A percentile compares a stretch with the other conserved stretches of the same genome.
phyloP scores from a whole-genome alignment of 2,888 invertebrate species.

The Ophonus ardosiacus region DNA sequence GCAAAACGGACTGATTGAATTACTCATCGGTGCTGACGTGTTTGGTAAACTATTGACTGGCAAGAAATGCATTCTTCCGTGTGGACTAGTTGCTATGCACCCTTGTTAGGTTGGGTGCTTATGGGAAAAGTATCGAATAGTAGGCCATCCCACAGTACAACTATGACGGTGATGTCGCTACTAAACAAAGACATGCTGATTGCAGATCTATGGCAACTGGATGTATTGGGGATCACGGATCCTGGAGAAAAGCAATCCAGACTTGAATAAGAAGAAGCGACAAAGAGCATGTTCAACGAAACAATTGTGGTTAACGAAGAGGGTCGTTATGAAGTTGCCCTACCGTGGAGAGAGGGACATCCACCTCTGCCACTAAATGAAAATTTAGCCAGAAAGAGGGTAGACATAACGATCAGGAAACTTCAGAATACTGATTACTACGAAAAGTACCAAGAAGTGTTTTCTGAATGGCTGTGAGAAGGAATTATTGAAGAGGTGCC shows the following conservation, averaged over 20 bases:
- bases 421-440: constrained; percentile 60
- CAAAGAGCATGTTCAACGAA: not conserved
- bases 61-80: constrained; percentile 43
- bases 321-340: not conserved
- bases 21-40: not conserved
- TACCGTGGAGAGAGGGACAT: not conserved
- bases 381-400: not conserved
- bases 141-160: not conserved
- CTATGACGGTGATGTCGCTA: constrained; percentile 13
- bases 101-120: constrained; percentile 66
- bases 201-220: not conserved
- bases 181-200: not conserved
- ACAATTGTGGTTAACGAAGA: not conserved
- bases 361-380: not conserved
- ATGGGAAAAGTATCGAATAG: constrained; percentile 55
- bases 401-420: not conserved
- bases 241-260: not conserved
- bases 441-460: constrained; percentile 65
- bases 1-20: not conserved
- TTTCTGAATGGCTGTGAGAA: constrained; percentile 68
- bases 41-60: not conserved
- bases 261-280: not conserved
- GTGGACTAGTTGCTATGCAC: constrained; percentile 65
- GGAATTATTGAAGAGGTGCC: constrained; percentile 58
- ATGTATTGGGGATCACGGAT: not conserved